Evolutionary conservation across 1,140 invertebrate species (phyloP).

Genomic region (Harlomillsia oculata): DNA sequence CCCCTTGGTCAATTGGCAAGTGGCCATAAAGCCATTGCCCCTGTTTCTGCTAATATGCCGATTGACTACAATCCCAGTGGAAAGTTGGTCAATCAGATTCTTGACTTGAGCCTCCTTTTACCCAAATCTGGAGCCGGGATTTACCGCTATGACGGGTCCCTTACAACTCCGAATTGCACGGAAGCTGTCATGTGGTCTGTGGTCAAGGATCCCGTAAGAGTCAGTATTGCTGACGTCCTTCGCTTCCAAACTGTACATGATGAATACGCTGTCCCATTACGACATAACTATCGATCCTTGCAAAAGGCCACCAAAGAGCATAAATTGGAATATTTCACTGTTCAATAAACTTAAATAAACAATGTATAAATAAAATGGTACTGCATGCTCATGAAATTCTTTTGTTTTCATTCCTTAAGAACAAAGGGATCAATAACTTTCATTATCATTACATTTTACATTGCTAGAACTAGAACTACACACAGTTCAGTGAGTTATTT

Average conservation of each 20-base stretch:
- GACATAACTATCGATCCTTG: background rate
- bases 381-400: too few species aligned
- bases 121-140: slow-evolving; percentile 36
- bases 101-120: slow-evolving; percentile 31
- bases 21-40: slow-evolving; percentile 36
- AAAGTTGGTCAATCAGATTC: slow-evolving; percentile 1
- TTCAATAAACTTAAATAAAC: background rate
- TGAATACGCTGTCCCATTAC: background rate
- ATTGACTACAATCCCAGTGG: slow-evolving; percentile 15
- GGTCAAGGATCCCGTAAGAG: slow-evolving; percentile 39
- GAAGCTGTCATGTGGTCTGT: slow-evolving; percentile 48
- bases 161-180: slow-evolving; percentile 49
- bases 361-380: background rate
- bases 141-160: slow-evolving; percentile 47
- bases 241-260: background rate
- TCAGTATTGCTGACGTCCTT: slow-evolving; percentile 21
- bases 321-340: background rate
- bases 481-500: too few species aligned
- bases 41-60: slow-evolving; percentile 35
- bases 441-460: too few species aligned
- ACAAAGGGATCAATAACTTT: too few species aligned
- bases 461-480: too few species aligned
- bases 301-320: background rate
- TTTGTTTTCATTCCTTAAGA: too few species aligned
- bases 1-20: slow-evolving; percentile 10